These are phyloP conservation scores for Cataglyphis albicans DNA, from an alignment of 2,888 invertebrate species.

Conservation along the genomic window DNA sequence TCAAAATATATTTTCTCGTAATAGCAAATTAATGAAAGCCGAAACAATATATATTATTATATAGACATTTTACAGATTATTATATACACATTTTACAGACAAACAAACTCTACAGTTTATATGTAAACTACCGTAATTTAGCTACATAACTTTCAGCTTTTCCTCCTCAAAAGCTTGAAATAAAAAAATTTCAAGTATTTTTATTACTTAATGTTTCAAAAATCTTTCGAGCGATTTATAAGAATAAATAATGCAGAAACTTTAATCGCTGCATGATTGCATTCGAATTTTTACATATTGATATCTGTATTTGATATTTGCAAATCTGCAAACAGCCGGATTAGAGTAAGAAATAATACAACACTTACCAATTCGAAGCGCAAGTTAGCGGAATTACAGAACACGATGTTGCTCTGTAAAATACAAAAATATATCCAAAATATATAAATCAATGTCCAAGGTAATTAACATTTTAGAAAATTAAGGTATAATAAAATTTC, in stretches of 20 bases:
- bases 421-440: conserved; percentile 6
- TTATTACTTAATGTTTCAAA: neutral
- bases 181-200: neutral
- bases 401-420: neutral
- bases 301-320: neutral
- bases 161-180: neutral
- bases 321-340: neutral
- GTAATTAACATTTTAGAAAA: neutral
- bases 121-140: no score
- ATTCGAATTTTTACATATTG: neutral
- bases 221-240: neutral
- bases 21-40: no score
- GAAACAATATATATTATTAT: no score
- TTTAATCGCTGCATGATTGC: neutral
- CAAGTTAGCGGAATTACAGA: neutral
- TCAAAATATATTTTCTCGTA: no score
- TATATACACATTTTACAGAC: no score
- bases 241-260: neutral
- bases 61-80: no score
- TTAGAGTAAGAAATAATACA: neutral
- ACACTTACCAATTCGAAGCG: neutral
- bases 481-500: neutral
- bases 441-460: neutral
- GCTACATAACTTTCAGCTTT: no score
- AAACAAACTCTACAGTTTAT: no score